Evolutionary conservation across 2,113 vertebrate species (phyloP), one percentile per base, ranked within the genome.

Genomic region (Upupa epops): DNA sequence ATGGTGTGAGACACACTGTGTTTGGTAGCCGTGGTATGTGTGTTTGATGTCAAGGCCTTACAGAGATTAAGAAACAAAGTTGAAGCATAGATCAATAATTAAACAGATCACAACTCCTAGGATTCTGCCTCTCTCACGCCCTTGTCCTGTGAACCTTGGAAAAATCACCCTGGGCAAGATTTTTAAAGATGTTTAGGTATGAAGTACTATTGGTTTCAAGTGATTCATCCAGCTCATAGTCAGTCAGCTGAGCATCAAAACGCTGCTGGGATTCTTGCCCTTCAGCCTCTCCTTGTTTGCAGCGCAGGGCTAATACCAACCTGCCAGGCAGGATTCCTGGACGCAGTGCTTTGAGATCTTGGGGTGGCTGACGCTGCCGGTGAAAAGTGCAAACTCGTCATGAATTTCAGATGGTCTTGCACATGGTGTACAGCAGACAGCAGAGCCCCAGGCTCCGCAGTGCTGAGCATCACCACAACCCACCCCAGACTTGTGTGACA

Each of bases 361-460:
- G 37, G 84, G 21, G 84, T 64, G 66, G 70, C 71, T 78, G 73
- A 37, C 1, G 24, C 77, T 58, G 81, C 74, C 5, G 4, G 31
- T 58, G 63, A 69, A 86, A 96, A 97, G 91, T 96, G 95, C 91
- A 94, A 92, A 90, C 93, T 95, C 45, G 52, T 94, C 82, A 91
- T 5, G 94, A 86, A 91, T 90, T 54, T n/a, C 96, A 96, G 96
- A 94, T 96, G 96, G 96, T 71, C 96, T 96, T 93, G 91, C 90
- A 96, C 76, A 20, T 87, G 13, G 3, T 42, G 87, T 72, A 13
- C 58, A 32, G 59, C 86, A 42, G 66, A 76, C 63, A 83, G 68
- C 15, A 83, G 26, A 89, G 95, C 76, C 81, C 80, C 4, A 18
- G 79, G 69, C 84, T 93, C 88, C 17, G 13, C 68, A 37, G 92